These are phyloP conservation scores for Clupea harengus DNA, from an alignment of 2,113 vertebrate species.

Conservation along the genomic window DNA sequence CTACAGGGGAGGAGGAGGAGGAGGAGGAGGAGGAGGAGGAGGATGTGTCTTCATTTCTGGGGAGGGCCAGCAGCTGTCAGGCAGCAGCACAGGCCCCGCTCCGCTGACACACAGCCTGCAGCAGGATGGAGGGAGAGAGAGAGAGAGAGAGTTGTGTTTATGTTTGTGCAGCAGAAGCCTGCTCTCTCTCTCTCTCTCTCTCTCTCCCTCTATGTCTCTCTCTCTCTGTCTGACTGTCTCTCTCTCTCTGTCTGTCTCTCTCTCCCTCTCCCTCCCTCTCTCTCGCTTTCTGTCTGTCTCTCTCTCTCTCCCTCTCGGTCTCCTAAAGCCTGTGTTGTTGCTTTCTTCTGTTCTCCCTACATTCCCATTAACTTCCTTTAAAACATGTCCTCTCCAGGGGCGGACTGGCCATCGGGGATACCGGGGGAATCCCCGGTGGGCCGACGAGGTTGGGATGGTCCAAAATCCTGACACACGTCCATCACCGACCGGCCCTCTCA, in stretches of 20 bases:
- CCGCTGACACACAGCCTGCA: conserved; percentile 31
- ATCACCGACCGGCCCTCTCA: too few species aligned
- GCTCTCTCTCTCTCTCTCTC: background rate
- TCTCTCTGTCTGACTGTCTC: background rate
- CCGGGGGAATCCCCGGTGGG: too few species aligned
- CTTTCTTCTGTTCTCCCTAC: too few species aligned
- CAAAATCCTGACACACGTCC: too few species aligned
- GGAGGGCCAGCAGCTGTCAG: conserved; percentile 4
- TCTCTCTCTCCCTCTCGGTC: background rate
- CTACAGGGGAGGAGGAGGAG: too few species aligned
- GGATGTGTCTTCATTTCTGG: conserved; percentile 28
- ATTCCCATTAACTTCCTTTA: too few species aligned
- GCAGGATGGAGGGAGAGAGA: conserved; percentile 1
- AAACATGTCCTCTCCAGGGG: too few species aligned
- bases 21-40: background rate
- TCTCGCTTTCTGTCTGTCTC: background rate
- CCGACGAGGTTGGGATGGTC: too few species aligned
- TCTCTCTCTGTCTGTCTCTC: background rate
- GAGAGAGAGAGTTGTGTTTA: background rate
- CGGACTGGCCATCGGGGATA: too few species aligned
- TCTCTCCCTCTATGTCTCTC: background rate
- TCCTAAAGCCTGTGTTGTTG: background rate
- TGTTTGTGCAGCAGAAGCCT: background rate
- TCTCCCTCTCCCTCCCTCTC: background rate
- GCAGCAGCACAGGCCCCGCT: conserved; percentile 25